Base-by-base conservation (phyloP, 2,888 invertebrate genomes). In the Bedellia somnulentella region DNA sequence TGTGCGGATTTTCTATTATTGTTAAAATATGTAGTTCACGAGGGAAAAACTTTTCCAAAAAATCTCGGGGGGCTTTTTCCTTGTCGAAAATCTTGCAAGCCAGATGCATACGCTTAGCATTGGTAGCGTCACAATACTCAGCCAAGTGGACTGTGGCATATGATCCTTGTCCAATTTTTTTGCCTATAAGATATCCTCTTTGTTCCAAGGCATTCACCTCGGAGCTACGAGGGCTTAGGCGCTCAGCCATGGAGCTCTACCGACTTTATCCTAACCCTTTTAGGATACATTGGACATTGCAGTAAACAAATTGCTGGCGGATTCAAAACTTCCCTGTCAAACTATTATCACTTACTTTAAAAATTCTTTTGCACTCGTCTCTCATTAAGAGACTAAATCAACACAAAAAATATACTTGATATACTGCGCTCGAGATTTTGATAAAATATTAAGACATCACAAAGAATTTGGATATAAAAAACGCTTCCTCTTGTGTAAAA, bases 1-100 rank as follows among this genome's bases (percentile, higher is more conserved):
- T 87, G 52, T 94, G 89, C 5, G 91, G 89, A 64, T 95, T 93
- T 57, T 92, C 87, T 40, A 96, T 86, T 60, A 88, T 86, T 15
- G 88, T 90, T 35, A 94, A 67, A 43, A 95, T 92, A 45, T 93
- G 89, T 42, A 95, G 78, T 76, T 96, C 95, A 35, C 95, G 83
- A 15, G 95, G 94, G 49, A 95, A 89, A 70, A 96, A 96, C 67
- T 92, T 93, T 42, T 88, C 86, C 45, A 93, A 80, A 71, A 93
- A 95, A 71, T 95, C 93, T 35, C 81, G 77, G 5, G 93, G 93
- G 26, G 93, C 92, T 62, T 89, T 89, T 43, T 86, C 85, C 52
- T 91, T 90, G 55, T 93, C 91, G 49, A 94, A 93, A 51, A 95
- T 89, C 66, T 95, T 95, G 62, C 91, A 92, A 14, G 91, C 92